These are phyloP conservation scores for Chelonia mydas DNA, from an alignment of 2,797 vertebrate genomes.

Conservation along the genomic window DNA sequence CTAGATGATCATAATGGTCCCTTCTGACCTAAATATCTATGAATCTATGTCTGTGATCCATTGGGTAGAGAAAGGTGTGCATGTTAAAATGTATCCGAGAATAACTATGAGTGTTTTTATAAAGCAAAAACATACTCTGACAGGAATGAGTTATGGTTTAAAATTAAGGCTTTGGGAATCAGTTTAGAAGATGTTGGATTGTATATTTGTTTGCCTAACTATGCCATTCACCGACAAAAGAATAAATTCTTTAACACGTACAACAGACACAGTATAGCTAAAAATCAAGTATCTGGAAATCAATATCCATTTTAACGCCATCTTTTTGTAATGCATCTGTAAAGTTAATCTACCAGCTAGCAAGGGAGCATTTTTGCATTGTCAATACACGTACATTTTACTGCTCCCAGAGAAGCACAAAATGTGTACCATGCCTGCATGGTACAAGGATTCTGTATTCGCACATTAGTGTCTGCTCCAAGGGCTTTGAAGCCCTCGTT, in stretches of 20 bases:
- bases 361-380: background rate
- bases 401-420: background rate
- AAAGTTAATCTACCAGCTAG: background rate
- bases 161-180: background rate
- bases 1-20: too few relatives aligned
- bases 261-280: background rate
- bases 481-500: background rate
- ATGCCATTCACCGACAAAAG: background rate
- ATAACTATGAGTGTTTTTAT: background rate
- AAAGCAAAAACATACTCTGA: background rate
- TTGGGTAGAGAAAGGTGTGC: background rate
- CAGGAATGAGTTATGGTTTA: background rate
- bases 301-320: background rate
- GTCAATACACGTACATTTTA: background rate
- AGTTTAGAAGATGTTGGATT: background rate
- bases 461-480: background rate
- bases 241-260: background rate
- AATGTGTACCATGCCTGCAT: background rate
- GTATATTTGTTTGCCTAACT: background rate
- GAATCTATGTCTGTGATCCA: background rate
- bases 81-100: background rate
- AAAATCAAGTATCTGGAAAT: background rate
- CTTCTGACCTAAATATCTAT: too few relatives aligned
- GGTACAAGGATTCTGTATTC: background rate
- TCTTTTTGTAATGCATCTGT: background rate